phyloP scores from a whole-genome alignment of 2,113 vertebrate genomes.

The Bungarus multicinctus region DNA sequence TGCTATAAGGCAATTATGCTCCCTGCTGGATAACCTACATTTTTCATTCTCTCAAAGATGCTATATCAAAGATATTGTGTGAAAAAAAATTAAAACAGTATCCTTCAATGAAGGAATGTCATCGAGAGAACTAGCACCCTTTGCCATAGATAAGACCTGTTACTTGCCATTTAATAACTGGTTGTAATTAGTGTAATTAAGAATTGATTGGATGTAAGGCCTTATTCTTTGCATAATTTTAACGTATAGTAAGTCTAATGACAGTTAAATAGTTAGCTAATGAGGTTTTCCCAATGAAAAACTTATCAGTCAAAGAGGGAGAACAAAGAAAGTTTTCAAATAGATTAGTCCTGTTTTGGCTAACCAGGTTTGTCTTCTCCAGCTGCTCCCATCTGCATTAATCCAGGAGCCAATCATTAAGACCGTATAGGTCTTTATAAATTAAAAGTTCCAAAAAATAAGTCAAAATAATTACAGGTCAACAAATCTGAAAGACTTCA shows the following conservation, averaged over 20 bases:
- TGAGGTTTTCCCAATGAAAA: background rate
- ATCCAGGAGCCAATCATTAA: background rate
- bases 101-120: background rate
- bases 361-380: background rate
- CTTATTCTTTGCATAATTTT: background rate
- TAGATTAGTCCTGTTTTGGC: background rate
- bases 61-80: background rate
- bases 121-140: background rate
- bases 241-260: background rate
- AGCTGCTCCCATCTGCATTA: background rate
- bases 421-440: background rate
- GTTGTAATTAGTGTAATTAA: background rate
- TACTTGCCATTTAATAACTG: no score
- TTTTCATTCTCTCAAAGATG: background rate
- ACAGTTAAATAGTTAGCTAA: background rate
- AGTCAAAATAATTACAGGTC: background rate
- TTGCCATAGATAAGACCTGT: background rate
- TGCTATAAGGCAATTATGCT: background rate
- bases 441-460: background rate
- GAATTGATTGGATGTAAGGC: background rate
- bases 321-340: background rate
- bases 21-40: background rate
- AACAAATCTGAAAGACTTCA: background rate
- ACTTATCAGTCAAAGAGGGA: background rate
- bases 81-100: background rate